Base-by-base conservation (phyloP, 64 coral and sea anemone genomes). In the Dendrophyllia cribrosa region DNA sequence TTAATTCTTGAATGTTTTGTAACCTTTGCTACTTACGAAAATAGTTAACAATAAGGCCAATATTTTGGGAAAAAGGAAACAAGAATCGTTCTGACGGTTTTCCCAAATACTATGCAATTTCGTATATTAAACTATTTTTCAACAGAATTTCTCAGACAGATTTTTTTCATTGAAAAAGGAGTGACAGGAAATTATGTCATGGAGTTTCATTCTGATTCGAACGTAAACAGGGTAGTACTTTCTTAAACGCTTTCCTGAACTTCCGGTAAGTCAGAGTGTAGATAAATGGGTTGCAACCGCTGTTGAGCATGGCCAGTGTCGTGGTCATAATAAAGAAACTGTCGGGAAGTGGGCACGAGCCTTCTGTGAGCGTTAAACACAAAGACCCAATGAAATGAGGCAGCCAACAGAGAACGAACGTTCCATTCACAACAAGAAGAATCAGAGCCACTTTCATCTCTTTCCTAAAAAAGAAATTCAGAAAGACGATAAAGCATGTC, bases 241-340 rank as follows among this genome's bases (percentile, higher is more conserved):
- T 17, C 1, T 49, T 46, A 66, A 93, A 79, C 19, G 84, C 91
- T 26, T 51, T 73, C 51, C 83, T 93, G 13, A 87, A 93, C 26
- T 84, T 75, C 51, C 51, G 63, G 91, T 93, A 87, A 6, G 77
- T 48, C 43, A 93, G 21, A 13, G 86, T 86, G 14, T 93, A 93
- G 11, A 93, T 93, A 69, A 93, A 93, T 59, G 87, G 63, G 62
- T 93, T 93, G 51, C 91, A 93, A 14, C 83, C 85, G 66, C 91
- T 93, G 66, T 93, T 93, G 23, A 93, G 26, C 91, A 93, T 93
- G 60, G 91, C 91, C 85, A 93, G 34, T 11, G 77, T 93, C 1
- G 91, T 93, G 20, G 91, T 93, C 20, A 93, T 81, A 22, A 77
- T 93, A 52, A 88, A 88, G 83, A 88, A 93, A 59, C 64, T 93